Conservation (phyloP, 2,113 vertebrate species). For the Epinephelus cyanopodus region DNA sequence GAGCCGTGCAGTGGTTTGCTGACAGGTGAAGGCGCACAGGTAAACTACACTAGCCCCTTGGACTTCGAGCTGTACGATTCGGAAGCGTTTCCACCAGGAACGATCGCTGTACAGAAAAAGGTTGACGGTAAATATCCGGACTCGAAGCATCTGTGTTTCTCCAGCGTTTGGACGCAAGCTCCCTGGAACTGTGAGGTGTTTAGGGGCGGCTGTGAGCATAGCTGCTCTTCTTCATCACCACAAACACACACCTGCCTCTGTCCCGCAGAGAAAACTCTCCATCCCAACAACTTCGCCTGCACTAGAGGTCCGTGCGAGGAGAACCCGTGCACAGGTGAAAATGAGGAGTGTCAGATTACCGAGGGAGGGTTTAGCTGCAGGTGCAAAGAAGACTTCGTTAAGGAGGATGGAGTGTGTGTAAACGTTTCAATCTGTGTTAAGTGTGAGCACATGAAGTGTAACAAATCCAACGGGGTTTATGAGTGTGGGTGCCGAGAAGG, state of each 20-base stretch:
- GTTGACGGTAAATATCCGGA: background rate
- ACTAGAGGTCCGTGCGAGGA: background rate
- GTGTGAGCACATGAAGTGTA: slow-evolving; percentile 71
- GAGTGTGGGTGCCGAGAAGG: slow-evolving; percentile 25
- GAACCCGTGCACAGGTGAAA: slow-evolving; percentile 14
- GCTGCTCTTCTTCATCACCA: background rate
- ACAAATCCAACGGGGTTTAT: background rate
- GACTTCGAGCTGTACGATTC: background rate
- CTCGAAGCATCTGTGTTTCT: slow-evolving; percentile 9
- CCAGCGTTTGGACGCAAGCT: rapidly evolving
- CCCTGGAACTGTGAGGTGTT: slow-evolving; percentile 70
- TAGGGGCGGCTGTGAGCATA: slow-evolving; percentile 58
- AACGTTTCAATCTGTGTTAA: background rate
- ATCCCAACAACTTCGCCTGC: slow-evolving; percentile 65
- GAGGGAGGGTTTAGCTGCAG: background rate
- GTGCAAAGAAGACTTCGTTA: slow-evolving; percentile 13
- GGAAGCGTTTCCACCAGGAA: slow-evolving; percentile 8
- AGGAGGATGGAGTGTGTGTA: slow-evolving; percentile 53
- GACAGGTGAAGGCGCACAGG: rapidly evolving
- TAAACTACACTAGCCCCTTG: background rate
- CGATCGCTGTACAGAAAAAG: background rate
- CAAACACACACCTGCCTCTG: slow-evolving; percentile 36
- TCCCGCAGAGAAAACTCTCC: slow-evolving; percentile 25
- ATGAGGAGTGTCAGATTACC: slow-evolving; percentile 39
- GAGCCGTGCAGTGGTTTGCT: rapidly evolving